phyloP scores from a whole-genome alignment of 2,888 invertebrate species.

The Sinelater perroti region DNA sequence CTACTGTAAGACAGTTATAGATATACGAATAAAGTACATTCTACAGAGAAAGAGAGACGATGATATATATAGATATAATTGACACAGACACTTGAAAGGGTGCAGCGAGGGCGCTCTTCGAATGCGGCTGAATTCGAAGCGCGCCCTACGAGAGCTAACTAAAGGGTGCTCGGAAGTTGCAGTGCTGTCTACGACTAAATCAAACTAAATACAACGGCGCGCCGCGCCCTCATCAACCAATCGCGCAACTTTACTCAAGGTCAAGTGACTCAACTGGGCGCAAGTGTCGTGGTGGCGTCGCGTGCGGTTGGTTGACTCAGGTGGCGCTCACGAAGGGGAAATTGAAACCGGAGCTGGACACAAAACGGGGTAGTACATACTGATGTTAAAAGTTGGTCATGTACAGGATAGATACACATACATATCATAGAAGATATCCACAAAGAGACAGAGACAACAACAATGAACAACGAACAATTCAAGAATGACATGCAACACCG shows the following conservation, averaged over 20 bases:
- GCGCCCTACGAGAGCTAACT: not conserved
- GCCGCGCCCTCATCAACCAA: slow-evolving; percentile 11
- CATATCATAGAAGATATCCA: slow-evolving; percentile 46
- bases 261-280: too few species aligned
- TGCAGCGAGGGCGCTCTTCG: slow-evolving; percentile 26
- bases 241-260: slow-evolving; percentile 11
- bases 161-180: slow-evolving; percentile 21
- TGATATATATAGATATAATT: slow-evolving; percentile 51
- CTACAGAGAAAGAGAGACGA: slow-evolving; percentile 45
- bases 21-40: slow-evolving; percentile 42
- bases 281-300: too few species aligned
- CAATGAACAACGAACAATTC: slow-evolving; percentile 61
- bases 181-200: slow-evolving; percentile 20
- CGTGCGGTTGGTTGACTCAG: slow-evolving; percentile 3
- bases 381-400: slow-evolving; percentile 40
- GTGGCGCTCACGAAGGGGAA: slow-evolving; percentile 1
- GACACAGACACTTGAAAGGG: slow-evolving; percentile 42
- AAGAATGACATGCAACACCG: slow-evolving; percentile 58
- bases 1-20: slow-evolving; percentile 51
- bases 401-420: slow-evolving; percentile 22
- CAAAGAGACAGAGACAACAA: slow-evolving; percentile 59
- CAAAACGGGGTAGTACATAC: too few species aligned
- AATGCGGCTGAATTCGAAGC: slow-evolving; percentile 28
- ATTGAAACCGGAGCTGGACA: not conserved
- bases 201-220: not conserved